Evolutionary conservation across 2,113 vertebrate species (phyloP).

Genomic region (Corythornis cristatus): DNA sequence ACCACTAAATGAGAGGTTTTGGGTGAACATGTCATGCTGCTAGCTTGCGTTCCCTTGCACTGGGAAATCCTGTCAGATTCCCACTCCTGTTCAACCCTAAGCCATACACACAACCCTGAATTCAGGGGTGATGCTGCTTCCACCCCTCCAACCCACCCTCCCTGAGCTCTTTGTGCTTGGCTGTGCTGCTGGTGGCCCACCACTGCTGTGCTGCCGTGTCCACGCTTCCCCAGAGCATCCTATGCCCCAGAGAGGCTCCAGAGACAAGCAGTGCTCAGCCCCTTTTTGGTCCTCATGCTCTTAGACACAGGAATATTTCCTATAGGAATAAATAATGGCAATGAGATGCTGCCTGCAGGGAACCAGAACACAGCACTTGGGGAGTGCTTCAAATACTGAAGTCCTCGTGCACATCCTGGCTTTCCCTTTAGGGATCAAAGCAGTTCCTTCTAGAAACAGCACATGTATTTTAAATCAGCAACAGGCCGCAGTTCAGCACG

Average conservation of each 20-base stretch:
- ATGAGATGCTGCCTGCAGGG: not conserved
- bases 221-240: accelerated
- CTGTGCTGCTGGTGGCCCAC: not conserved
- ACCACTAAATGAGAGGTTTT: not conserved
- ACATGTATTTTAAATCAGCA: not conserved
- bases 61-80: not conserved
- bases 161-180: not conserved
- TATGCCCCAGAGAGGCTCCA: not conserved
- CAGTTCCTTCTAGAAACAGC: not conserved
- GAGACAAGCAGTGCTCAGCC: accelerated
- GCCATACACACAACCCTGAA: accelerated
- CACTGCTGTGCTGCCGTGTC: accelerated
- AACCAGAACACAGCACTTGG: accelerated
- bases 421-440: not conserved
- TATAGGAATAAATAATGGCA: not conserved
- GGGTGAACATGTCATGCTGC: not conserved
- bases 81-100: not conserved
- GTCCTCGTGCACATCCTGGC: not conserved
- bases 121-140: not conserved
- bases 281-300: not conserved
- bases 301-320: not conserved
- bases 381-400: not conserved
- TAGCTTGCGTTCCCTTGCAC: not conserved
- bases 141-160: not conserved
- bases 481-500: accelerated